phyloP scores from a whole-genome alignment of 1,140 invertebrate genomes.

The Drosophila virilis region DNA sequence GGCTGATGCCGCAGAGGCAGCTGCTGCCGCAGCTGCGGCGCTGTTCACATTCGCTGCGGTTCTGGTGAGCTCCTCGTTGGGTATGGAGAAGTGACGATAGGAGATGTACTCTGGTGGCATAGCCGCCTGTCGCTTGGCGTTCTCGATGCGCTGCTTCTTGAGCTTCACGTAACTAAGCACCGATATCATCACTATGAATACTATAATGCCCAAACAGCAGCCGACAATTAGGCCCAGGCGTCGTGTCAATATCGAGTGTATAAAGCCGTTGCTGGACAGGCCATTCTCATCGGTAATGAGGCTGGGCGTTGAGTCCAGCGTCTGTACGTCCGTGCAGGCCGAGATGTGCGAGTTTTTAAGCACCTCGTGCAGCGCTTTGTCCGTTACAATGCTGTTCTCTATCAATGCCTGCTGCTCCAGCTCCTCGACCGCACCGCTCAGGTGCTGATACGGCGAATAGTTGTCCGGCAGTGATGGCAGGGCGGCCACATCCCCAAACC shows the following conservation, averaged over 20 bases:
- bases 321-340: constrained; percentile 90
- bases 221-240: constrained; percentile 93
- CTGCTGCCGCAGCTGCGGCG: constrained; percentile 36
- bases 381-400: constrained; percentile 83
- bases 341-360: constrained; percentile 90
- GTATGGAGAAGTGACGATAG: constrained; percentile 89
- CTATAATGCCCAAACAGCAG: constrained; percentile 92
- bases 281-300: constrained; percentile 87
- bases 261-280: constrained; percentile 88
- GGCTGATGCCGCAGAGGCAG: constrained; percentile 1
- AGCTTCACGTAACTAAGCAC: constrained; percentile 93
- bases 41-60: constrained; percentile 47
- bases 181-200: constrained; percentile 92
- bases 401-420: constrained; percentile 56
- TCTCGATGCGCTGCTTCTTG: constrained; percentile 90
- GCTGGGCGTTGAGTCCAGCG: constrained; percentile 89
- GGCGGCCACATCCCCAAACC: constrained; percentile 14
- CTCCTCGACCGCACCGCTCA: constrained; percentile 17
- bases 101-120: constrained; percentile 89
- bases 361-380: constrained; percentile 86
- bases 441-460: constrained; percentile 64
- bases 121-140: constrained; percentile 88
- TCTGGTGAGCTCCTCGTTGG: constrained; percentile 77
- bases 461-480: constrained; percentile 50
- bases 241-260: constrained; percentile 89